phyloP scores from a whole-genome alignment of 2,888 invertebrate species.

The Papilio protenor region DNA sequence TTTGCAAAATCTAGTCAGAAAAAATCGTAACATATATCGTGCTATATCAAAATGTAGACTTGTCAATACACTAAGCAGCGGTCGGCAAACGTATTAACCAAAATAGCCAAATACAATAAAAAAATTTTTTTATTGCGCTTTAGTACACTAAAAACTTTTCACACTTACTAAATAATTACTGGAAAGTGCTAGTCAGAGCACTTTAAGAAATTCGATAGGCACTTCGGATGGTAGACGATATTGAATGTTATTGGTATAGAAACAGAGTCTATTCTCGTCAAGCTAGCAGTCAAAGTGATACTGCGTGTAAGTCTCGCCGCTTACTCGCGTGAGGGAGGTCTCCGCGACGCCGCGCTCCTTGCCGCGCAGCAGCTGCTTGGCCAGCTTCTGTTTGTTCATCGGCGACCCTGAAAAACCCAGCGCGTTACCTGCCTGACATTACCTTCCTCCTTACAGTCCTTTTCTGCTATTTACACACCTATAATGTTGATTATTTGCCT shows the following conservation, averaged over 20 bases:
- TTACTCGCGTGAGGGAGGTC: constrained; percentile 92
- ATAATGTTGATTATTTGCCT: neutral
- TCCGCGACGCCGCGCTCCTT: constrained; percentile 88
- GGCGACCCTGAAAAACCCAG: constrained; percentile 88
- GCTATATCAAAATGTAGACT: neutral
- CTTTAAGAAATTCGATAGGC: neutral
- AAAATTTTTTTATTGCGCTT: too few species aligned
- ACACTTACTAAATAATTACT: too few species aligned
- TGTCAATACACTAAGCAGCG: neutral
- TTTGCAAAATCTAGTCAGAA: neutral
- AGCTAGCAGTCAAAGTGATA: constrained; percentile 73
- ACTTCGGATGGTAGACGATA: constrained; percentile 18
- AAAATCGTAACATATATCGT: neutral
- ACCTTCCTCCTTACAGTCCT: neutral
- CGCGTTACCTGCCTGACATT: constrained; percentile 62
- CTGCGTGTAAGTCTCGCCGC: constrained; percentile 68
- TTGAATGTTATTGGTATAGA: neutral
- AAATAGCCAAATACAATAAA: too few species aligned
- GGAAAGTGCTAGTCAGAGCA: neutral
- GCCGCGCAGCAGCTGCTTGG: constrained; percentile 89
- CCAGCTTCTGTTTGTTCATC: constrained; percentile 92
- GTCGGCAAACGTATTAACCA: too few species aligned
- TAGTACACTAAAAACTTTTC: too few species aligned
- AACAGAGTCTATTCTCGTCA: constrained; percentile 53
- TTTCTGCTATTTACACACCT: neutral